phyloP scores from a whole-genome alignment of 2,888 invertebrate genomes.

The Prosopocoilus inquinatus region DNA sequence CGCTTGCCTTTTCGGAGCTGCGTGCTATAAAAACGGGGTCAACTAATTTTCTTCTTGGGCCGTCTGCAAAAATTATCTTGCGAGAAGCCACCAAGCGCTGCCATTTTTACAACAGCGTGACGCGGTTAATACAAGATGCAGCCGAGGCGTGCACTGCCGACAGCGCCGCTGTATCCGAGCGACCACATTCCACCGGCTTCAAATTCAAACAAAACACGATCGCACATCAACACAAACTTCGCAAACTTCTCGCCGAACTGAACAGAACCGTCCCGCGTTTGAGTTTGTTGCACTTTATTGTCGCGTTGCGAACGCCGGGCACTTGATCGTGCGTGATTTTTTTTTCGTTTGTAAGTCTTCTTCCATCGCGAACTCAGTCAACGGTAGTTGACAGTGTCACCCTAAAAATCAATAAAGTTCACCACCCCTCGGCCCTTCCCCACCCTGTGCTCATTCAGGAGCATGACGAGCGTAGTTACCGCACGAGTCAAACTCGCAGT shows the following conservation, averaged over 20 bases:
- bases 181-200: conserved; percentile 50
- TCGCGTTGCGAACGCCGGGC: conserved; percentile 8
- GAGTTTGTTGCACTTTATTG: conserved; percentile 10
- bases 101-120: conserved; percentile 55
- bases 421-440: conserved; percentile 53
- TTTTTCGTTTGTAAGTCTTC: conserved; percentile 54
- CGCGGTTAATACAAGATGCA: conserved; percentile 45
- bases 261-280: conserved; percentile 7
- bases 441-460: conserved; percentile 49
- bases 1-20: conserved; percentile 44
- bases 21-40: conserved; percentile 52
- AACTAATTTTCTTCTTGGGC: conserved; percentile 58
- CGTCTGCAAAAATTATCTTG: conserved; percentile 54
- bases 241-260: conserved; percentile 28
- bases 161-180: conserved; percentile 40
- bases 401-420: conserved; percentile 66
- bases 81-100: conserved; percentile 52
- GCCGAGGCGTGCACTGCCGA: conserved; percentile 45
- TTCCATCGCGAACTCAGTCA: conserved; percentile 55
- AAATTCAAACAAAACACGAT: conserved; percentile 44
- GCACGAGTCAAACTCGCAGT: conserved; percentile 18
- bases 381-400: conserved; percentile 64
- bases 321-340: conserved; percentile 45
- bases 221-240: conserved; percentile 35
- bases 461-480: conserved; percentile 35